phyloP scores from a whole-genome alignment of 2,797 vertebrate species.

The Hozukius guyotensis region DNA sequence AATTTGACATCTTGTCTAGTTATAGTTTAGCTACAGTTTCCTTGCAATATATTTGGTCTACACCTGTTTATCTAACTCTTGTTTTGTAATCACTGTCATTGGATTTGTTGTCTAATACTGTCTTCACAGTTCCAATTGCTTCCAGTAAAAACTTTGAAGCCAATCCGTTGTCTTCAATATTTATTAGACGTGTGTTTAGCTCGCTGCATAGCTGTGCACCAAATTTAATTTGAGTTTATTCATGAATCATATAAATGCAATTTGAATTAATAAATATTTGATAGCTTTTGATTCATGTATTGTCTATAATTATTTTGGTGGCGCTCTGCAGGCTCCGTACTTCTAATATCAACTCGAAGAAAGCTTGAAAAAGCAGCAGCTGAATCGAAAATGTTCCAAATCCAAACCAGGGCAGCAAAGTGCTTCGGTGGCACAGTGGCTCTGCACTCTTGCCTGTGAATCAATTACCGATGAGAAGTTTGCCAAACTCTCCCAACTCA shows the following conservation, averaged over 20 bases:
- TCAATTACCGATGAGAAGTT: constrained; percentile 44
- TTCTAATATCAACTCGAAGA: background rate
- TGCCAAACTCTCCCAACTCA: constrained; percentile 46
- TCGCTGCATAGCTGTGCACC: background rate
- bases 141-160: no score
- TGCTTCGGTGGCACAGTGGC: constrained; percentile 44
- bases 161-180: background rate
- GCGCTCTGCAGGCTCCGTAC: background rate
- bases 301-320: background rate
- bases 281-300: background rate
- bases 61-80: no score
- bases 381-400: constrained; percentile 6
- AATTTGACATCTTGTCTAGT: background rate
- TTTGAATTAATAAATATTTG: background rate
- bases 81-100: no score
- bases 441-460: constrained; percentile 30
- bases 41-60: background rate
- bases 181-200: background rate
- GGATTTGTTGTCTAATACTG: no score
- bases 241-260: background rate
- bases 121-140: no score
- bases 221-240: background rate
- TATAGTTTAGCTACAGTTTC: background rate
- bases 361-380: constrained; percentile 12
- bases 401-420: constrained; percentile 18